Conservation (phyloP, 2,113 vertebrate species). For the Chiloscyllium plagiosum region DNA sequence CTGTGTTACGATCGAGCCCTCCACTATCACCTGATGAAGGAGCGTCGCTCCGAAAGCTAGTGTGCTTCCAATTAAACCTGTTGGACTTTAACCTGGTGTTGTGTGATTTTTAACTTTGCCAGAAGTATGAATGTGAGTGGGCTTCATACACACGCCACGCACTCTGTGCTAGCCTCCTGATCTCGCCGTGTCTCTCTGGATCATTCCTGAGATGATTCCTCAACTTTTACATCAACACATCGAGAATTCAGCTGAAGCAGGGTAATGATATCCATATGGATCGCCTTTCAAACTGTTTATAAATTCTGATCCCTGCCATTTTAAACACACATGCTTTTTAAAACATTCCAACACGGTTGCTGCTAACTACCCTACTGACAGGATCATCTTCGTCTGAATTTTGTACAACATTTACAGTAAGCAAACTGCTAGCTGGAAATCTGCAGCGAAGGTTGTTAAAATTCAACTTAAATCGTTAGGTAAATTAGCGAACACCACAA, state of each 20-base stretch:
- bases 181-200: neutral
- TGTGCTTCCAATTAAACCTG: no score
- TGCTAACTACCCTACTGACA: neutral
- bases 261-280: conserved; percentile 34
- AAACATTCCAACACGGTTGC: neutral
- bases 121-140: neutral
- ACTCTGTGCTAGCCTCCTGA: neutral
- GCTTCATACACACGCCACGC: no score
- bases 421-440: neutral
- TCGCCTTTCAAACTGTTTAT: conserved; percentile 27
- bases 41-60: no score
- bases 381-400: neutral
- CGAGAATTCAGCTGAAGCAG: conserved; percentile 1
- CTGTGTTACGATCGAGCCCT: no score
- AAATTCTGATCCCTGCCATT: conserved; percentile 32
- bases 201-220: conserved; percentile 17
- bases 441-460: neutral
- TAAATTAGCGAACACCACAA: neutral
- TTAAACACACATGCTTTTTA: conserved; percentile 36
- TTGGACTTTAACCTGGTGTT: no score
- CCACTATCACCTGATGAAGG: no score
- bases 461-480: neutral
- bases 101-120: no score
- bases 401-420: neutral
- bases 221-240: conserved; percentile 18